Evolutionary conservation across 2,797 vertebrate genomes (phyloP).

Genomic region (Eulemur albifrons): DNA sequence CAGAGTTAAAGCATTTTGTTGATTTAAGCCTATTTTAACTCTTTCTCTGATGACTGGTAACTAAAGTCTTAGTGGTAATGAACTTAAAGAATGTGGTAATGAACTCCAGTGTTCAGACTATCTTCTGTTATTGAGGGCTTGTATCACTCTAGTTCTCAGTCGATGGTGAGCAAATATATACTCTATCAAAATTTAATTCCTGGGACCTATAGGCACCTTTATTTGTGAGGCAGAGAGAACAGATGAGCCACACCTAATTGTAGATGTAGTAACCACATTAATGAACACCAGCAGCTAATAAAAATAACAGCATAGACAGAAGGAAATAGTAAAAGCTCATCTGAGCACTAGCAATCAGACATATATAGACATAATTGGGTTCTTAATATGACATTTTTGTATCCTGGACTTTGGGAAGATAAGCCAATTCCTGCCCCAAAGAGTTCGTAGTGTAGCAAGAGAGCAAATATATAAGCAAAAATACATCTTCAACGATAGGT

Average conservation of each 20-base stretch:
- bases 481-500: background rate
- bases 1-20: background rate
- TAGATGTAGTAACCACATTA: background rate
- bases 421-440: background rate
- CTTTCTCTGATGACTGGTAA: background rate
- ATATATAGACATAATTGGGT: background rate
- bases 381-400: background rate
- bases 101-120: background rate
- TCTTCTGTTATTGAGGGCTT: background rate
- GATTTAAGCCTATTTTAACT: slow-evolving; percentile 12
- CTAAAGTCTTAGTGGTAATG: background rate
- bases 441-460: background rate
- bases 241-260: background rate
- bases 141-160: background rate
- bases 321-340: background rate
- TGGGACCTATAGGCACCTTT: background rate
- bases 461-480: background rate
- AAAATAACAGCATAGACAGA: background rate
- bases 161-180: background rate
- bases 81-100: background rate
- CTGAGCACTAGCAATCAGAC: background rate
- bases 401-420: background rate
- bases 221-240: background rate
- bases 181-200: background rate
- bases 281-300: background rate